Evolutionary conservation across 2,888 invertebrate species (phyloP).

Genomic region (Lycophotia porphyrea): DNA sequence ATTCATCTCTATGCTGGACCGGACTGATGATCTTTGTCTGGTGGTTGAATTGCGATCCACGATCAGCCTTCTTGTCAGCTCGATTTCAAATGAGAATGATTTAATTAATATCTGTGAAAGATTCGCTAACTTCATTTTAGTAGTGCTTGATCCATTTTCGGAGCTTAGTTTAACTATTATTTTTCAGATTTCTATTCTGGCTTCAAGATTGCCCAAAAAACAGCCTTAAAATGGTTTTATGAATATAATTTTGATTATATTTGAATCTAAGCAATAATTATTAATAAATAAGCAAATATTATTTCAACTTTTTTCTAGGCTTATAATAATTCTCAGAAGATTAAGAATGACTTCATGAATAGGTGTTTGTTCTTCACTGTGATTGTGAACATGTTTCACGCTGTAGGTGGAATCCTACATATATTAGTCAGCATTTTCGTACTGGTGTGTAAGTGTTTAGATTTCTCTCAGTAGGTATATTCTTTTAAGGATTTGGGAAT

Average conservation of each 20-base stretch:
- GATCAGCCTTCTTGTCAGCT: not conserved
- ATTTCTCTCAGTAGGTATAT: slow-evolving; percentile 6
- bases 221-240: not conserved
- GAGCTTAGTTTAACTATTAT: not conserved
- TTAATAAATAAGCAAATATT: no score
- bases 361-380: not conserved
- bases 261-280: not conserved
- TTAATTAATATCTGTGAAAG: not conserved
- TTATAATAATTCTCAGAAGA: not conserved
- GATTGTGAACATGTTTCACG: slow-evolving; percentile 16
- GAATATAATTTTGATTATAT: not conserved
- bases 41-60: not conserved
- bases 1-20: not conserved
- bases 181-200: slow-evolving; percentile 1
- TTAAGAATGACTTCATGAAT: not conserved
- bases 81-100: not conserved
- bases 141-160: not conserved
- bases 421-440: slow-evolving; percentile 15
- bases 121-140: not conserved
- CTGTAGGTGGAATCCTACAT: not conserved
- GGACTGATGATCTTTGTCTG: not conserved
- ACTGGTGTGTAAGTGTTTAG: slow-evolving; percentile 26
- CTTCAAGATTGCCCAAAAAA: not conserved
- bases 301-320: not conserved
- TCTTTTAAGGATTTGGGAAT: slow-evolving; percentile 66